A percentile compares a stretch with the other conserved stretches of the same genome.
phyloP scores from a whole-genome alignment of 2,797 vertebrate species.

The Falco peregrinus region DNA sequence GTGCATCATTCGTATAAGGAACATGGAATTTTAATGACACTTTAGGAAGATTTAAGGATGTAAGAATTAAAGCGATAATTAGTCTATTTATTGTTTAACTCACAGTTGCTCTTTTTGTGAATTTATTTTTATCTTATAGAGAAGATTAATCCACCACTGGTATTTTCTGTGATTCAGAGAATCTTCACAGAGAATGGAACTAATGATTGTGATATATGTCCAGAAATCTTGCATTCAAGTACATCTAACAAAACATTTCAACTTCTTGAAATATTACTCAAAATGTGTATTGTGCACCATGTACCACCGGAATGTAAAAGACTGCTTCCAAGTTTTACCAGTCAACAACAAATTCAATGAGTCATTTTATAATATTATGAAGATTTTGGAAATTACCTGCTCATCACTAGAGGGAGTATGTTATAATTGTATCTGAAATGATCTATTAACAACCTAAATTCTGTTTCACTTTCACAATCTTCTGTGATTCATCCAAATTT shows the following conservation, averaged over 20 bases:
- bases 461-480: not conserved
- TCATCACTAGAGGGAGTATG: not conserved
- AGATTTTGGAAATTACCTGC: not conserved
- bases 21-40: not conserved
- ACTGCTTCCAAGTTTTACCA: not conserved
- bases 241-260: not conserved
- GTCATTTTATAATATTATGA: not conserved
- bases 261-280: not conserved
- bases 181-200: not conserved
- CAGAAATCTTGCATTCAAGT: not conserved
- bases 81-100: constrained; percentile 12
- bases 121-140: not conserved
- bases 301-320: not conserved
- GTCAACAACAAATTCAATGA: not conserved
- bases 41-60: not conserved
- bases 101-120: not conserved
- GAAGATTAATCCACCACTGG: not conserved
- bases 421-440: not conserved
- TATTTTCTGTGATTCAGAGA: not conserved
- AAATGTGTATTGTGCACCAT: not conserved
- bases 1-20: not conserved
- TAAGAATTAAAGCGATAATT: constrained; percentile 8
- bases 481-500: not conserved
- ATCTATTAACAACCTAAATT: not conserved
- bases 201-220: not conserved